Percentiles rank a stretch among this genome's conserved stretches.
Evolutionary conservation across 2,888 invertebrate genomes (phyloP).

Genomic region (Lasiommata megera): DNA sequence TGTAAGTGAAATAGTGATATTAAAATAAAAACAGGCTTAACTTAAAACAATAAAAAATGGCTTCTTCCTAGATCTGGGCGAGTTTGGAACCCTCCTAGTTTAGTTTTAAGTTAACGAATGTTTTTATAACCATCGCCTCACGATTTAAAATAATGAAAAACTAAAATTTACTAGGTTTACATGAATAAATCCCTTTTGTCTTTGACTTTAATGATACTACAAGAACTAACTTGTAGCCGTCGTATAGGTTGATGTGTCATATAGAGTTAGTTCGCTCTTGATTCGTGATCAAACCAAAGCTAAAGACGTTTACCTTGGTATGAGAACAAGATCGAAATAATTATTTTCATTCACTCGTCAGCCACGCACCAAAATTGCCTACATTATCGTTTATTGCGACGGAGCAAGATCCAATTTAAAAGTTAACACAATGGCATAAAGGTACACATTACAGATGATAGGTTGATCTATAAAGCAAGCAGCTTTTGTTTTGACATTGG

Average conservation of each 20-base stretch:
- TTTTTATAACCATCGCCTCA: no score
- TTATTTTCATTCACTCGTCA: not conserved
- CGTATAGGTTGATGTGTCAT: not conserved
- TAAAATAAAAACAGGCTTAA: no score
- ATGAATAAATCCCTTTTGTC: no score
- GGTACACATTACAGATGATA: not conserved
- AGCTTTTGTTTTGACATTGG: slow-evolving; percentile 20
- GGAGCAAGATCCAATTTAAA: not conserved
- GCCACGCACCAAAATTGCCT: not conserved
- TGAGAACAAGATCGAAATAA: slow-evolving; percentile 37
- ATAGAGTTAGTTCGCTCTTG: slow-evolving; percentile 34
- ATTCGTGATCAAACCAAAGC: slow-evolving; percentile 38
- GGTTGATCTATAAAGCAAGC: not conserved
- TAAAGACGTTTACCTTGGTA: slow-evolving; percentile 54
- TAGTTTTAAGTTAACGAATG: no score
- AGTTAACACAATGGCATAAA: not conserved
- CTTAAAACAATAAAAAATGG: no score
- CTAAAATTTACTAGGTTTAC: no score
- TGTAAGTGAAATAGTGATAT: no score
- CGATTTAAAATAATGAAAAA: no score
- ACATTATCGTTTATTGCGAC: not conserved
- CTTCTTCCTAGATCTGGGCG: no score
- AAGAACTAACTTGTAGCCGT: no score
- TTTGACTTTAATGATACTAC: no score
- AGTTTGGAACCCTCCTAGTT: no score